phyloP scores from a whole-genome alignment of 2,888 invertebrate species.

The Alloscopus bannaensis region DNA sequence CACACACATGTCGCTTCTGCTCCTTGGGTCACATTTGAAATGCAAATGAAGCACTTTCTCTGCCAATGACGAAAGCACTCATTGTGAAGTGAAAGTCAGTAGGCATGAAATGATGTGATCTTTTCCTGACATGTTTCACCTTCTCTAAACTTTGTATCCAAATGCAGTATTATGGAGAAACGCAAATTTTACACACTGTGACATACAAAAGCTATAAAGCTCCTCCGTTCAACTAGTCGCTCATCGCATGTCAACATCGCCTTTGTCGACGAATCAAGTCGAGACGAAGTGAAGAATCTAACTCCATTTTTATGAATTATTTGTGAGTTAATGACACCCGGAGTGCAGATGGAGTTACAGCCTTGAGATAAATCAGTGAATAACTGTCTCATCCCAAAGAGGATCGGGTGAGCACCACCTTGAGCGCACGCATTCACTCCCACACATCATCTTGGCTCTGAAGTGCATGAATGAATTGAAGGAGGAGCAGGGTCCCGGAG shows the following conservation, averaged over 20 bases:
- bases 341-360: not conserved
- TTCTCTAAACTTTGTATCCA: not conserved
- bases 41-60: constrained; percentile 22
- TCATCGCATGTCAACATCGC: no score
- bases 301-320: constrained; percentile 14
- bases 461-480: not conserved
- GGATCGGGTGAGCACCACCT: constrained; percentile 1
- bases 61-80: not conserved
- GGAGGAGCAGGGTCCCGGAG: constrained; percentile 11
- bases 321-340: constrained; percentile 16
- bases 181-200: not conserved
- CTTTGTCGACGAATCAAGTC: no score
- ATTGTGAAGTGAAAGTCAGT: not conserved
- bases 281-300: no score
- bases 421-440: constrained; percentile 15
- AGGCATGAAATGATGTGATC: constrained; percentile 6
- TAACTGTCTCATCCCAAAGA: not conserved
- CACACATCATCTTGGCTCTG: constrained; percentile 10
- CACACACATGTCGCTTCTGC: not conserved
- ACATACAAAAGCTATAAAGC: no score
- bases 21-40: constrained; percentile 18
- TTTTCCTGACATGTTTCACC: not conserved
- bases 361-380: constrained; percentile 14
- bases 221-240: no score
- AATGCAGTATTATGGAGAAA: not conserved